Conservation (phyloP, 2,113 vertebrate species). For the Ochotona princeps region DNA sequence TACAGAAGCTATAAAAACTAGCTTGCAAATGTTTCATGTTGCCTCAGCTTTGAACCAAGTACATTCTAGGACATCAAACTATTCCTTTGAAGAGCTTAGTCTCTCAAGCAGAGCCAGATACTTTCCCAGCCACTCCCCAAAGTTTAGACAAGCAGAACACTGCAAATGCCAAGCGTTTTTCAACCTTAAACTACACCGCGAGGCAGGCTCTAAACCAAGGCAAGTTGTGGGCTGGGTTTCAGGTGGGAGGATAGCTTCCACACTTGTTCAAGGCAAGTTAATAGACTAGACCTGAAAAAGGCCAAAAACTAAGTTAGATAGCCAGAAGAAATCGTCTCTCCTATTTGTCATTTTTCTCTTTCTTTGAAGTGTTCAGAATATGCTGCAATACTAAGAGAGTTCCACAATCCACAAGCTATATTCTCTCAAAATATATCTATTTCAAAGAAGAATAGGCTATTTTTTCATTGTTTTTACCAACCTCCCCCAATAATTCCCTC, state of each 20-base stretch:
- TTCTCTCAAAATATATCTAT: not conserved
- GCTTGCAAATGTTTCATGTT: constrained; percentile 78
- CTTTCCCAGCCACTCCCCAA: constrained; percentile 76
- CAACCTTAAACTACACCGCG: constrained; percentile 71
- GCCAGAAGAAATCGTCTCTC: not conserved
- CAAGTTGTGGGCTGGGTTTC: constrained; percentile 25
- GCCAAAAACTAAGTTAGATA: not conserved
- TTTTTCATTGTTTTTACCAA: not conserved
- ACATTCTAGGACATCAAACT: constrained; percentile 72
- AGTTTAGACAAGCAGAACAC: constrained; percentile 64
- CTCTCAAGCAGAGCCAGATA: constrained; percentile 73
- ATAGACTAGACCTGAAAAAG: not conserved
- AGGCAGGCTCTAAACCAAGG: constrained; percentile 32
- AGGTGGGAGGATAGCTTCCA: not conserved
- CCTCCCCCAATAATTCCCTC: not conserved
- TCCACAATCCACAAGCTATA: not conserved
- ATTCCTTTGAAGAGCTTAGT: constrained; percentile 73
- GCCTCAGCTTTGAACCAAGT: constrained; percentile 74
- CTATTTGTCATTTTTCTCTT: not conserved
- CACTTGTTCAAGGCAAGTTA: not conserved
- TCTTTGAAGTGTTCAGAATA: not conserved
- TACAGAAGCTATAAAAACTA: constrained; percentile 80
- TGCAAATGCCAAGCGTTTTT: constrained; percentile 60
- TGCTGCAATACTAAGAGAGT: not conserved
- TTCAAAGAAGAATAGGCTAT: not conserved